Evolutionary conservation across 2,797 vertebrate species (phyloP).

Genomic region (Girardinus metallicus): DNA sequence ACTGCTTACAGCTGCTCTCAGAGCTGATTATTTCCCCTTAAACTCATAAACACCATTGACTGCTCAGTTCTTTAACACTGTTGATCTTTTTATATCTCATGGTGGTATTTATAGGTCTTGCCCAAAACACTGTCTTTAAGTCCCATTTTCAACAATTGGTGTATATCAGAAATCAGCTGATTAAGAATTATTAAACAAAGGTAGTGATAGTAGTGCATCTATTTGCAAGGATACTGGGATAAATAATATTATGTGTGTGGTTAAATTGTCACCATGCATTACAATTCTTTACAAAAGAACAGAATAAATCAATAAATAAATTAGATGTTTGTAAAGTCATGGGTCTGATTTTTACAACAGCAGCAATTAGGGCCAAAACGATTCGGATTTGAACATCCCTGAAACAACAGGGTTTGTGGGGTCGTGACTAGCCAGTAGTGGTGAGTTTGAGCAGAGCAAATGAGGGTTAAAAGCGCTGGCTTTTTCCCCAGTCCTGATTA

Average conservation of each 20-base stretch:
- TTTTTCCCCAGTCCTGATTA: not conserved
- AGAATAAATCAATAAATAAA: not conserved
- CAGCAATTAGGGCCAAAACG: not conserved
- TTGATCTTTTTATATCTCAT: not conserved
- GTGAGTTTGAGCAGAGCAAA: constrained; percentile 7
- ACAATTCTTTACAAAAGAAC: not conserved
- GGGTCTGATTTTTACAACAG: not conserved
- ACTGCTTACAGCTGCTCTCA: not conserved
- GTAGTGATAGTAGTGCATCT: not conserved
- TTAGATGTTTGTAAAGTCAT: not conserved
- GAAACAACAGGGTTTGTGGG: constrained; percentile 1
- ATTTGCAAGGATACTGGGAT: not conserved
- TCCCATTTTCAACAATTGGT: not conserved
- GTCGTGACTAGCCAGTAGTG: not conserved
- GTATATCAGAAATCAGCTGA: not conserved
- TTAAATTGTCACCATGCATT: not conserved
- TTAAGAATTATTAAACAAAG: not conserved
- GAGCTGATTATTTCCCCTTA: constrained; percentile 2
- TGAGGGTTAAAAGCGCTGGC: not conserved
- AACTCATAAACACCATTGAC: constrained; percentile 4
- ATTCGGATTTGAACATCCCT: constrained; percentile 5
- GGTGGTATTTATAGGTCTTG: not conserved
- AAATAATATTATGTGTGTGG: not conserved
- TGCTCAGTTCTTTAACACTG: not conserved
- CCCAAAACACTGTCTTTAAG: not conserved